A percentile compares a stretch with the other conserved stretches of the same genome.
These are phyloP conservation scores for Sclerodermus sp. DNA, from an alignment of 2,888 invertebrate species.

Conservation along the genomic window DNA sequence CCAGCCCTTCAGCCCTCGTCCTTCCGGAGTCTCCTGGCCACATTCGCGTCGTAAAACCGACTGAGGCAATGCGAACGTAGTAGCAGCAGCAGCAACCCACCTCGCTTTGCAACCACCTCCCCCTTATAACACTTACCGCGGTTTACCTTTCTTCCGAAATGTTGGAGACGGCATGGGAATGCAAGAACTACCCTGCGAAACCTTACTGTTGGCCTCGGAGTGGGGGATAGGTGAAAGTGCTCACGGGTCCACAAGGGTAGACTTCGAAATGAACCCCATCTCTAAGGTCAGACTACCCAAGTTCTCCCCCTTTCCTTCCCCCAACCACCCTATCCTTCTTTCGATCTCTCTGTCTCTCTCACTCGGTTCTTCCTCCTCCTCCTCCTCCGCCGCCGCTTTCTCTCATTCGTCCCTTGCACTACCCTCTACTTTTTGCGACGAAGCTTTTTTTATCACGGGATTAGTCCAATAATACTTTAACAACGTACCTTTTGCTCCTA, in stretches of 20 bases:
- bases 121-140: conserved; percentile 11
- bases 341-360: neutral
- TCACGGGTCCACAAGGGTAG: neutral
- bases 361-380: no score
- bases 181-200: no score
- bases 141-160: conserved; percentile 22
- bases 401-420: no score
- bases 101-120: neutral
- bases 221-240: neutral
- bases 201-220: no score
- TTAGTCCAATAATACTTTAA: no score
- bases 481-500: no score
- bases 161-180: conserved; percentile 7
- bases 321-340: neutral
- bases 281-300: neutral
- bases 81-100: neutral
- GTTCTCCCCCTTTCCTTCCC: neutral
- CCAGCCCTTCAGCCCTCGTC: neutral
- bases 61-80: conserved; percentile 29
- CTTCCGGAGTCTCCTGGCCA: conserved; percentile 12
- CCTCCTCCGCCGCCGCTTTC: no score
- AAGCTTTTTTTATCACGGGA: no score
- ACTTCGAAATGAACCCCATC: no score
- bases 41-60: conserved; percentile 34
- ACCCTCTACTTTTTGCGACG: no score